These are phyloP conservation scores for Papilio dardanus DNA, from an alignment of 1,140 invertebrate genomes.

Conservation along the genomic window DNA sequence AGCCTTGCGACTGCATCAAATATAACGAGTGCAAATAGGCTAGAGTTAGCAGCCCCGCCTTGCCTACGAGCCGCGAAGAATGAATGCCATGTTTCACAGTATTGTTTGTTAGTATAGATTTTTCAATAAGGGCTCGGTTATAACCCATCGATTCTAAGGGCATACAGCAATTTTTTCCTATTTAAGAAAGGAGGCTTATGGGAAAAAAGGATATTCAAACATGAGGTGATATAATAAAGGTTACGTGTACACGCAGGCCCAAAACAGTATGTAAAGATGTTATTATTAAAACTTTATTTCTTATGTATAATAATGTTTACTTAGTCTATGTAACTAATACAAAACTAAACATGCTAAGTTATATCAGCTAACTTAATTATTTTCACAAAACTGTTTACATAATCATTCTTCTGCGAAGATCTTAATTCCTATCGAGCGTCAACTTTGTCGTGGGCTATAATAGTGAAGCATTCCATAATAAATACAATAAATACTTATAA, in stretches of 20 bases:
- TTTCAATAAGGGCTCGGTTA: too few species aligned
- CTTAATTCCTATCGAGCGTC: constrained; percentile 61
- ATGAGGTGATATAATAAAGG: not conserved
- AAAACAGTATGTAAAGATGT: constrained; percentile 21
- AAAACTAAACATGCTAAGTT: constrained; percentile 72
- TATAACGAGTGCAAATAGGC: too few species aligned
- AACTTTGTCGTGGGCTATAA: constrained; percentile 58
- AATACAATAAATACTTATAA: constrained; percentile 80
- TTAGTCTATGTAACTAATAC: constrained; percentile 69
- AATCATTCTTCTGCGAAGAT: constrained; percentile 59
- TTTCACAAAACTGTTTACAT: constrained; percentile 66
- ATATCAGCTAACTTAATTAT: constrained; percentile 73
- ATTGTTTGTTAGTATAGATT: too few species aligned
- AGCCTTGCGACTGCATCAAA: too few species aligned
- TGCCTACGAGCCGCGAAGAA: too few species aligned
- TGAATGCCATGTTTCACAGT: too few species aligned
- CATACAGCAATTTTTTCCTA: not conserved
- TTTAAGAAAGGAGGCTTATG: not conserved
- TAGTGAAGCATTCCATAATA: constrained; percentile 68
- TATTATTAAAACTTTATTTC: constrained; percentile 80
- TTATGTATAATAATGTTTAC: constrained; percentile 79
- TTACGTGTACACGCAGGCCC: not conserved
- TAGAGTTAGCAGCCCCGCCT: too few species aligned
- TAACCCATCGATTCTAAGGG: not conserved
- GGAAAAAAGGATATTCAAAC: constrained; percentile 4